Conservation (phyloP, 1,140 invertebrate genomes). For the Drosophila lini region DNA sequence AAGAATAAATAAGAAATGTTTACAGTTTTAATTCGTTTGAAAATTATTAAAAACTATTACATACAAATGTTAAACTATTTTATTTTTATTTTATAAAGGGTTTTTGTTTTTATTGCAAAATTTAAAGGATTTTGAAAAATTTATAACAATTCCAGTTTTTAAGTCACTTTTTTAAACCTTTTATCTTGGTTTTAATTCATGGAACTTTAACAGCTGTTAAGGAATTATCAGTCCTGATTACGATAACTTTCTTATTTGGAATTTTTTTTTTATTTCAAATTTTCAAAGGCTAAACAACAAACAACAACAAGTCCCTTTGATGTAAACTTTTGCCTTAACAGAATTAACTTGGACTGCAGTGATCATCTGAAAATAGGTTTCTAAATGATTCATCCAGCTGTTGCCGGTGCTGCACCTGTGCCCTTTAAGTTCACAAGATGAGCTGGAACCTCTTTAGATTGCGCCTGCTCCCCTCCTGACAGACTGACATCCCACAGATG, state of each 20-base stretch:
- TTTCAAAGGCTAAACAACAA: neutral
- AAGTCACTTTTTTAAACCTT: too few relatives aligned
- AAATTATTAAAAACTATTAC: too few relatives aligned
- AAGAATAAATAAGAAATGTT: too few relatives aligned
- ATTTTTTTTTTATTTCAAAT: too few relatives aligned
- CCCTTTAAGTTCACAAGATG: constrained; percentile 12
- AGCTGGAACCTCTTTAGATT: constrained; percentile 10
- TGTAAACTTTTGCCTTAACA: neutral
- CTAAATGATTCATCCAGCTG: constrained; percentile 50
- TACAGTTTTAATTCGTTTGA: too few relatives aligned
- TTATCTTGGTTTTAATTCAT: neutral
- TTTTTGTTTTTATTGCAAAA: too few relatives aligned
- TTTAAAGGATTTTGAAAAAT: too few relatives aligned
- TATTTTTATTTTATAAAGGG: too few relatives aligned
- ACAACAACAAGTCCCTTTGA: neutral
- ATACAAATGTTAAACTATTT: too few relatives aligned
- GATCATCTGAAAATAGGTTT: constrained; percentile 15
- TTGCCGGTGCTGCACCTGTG: constrained; percentile 57
- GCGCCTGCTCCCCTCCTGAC: constrained; percentile 8
- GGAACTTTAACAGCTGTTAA: rapidly evolving
- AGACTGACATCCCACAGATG: neutral
- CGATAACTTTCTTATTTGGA: neutral
- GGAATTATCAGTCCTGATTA: neutral
- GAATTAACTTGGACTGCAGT: neutral
- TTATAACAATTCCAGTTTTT: too few relatives aligned